These are phyloP conservation scores for Phymatocera aterrima DNA, from an alignment of 2,888 invertebrate species.

Conservation along the genomic window DNA sequence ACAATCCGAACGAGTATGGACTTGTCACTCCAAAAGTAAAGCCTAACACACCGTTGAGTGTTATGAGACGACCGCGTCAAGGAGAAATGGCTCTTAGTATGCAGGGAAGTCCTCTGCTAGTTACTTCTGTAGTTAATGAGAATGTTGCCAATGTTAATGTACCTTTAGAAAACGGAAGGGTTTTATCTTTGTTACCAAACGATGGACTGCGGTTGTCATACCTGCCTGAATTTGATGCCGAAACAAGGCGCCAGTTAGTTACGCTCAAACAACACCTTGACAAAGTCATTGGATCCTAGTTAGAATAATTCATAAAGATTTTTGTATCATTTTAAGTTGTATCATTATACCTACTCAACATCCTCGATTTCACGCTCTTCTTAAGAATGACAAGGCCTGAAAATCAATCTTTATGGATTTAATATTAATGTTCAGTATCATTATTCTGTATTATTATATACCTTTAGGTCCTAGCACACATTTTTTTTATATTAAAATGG, in stretches of 20 bases:
- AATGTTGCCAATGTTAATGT: slow-evolving; percentile 82
- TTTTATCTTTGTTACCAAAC: slow-evolving; percentile 80
- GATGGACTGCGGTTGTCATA: slow-evolving; percentile 73
- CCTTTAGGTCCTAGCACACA: background rate
- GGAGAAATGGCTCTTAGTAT: slow-evolving; percentile 83
- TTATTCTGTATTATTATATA: no score
- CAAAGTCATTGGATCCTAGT: slow-evolving; percentile 57
- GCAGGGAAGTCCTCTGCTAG: slow-evolving; percentile 82
- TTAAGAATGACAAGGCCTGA: background rate
- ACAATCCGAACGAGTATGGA: slow-evolving; percentile 49
- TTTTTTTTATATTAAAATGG: slow-evolving; percentile 3
- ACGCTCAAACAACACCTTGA: slow-evolving; percentile 65
- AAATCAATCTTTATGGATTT: slow-evolving; percentile 1
- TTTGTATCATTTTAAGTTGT: background rate
- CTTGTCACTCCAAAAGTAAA: slow-evolving; percentile 76
- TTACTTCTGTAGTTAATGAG: slow-evolving; percentile 75
- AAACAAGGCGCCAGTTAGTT: slow-evolving; percentile 63
- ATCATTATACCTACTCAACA: background rate
- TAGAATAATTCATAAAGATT: background rate
- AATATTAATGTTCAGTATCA: background rate
- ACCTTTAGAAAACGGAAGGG: slow-evolving; percentile 80
- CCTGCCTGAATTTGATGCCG: slow-evolving; percentile 72
- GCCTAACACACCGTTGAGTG: slow-evolving; percentile 79
- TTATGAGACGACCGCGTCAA: slow-evolving; percentile 79
- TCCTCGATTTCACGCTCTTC: background rate